phyloP scores from a whole-genome alignment of 1,140 invertebrate genomes.

The Drosophila virilis region DNA sequence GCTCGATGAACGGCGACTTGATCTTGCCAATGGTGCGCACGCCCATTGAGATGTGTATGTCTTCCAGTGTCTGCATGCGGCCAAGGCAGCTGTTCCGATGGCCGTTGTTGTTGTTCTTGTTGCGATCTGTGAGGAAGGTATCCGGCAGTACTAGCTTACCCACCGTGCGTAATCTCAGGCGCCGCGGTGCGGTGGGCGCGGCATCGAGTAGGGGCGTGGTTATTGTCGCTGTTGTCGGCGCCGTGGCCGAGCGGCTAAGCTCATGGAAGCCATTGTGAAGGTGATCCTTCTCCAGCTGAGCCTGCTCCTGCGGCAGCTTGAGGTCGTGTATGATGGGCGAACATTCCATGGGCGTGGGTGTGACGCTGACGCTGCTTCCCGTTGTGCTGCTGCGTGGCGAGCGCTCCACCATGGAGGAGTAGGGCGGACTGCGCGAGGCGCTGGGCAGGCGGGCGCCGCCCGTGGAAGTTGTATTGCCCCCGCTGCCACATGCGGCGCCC shows the following conservation, averaged over 20 bases:
- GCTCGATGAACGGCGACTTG: slow-evolving; percentile 78
- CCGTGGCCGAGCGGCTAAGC: slow-evolving; percentile 58
- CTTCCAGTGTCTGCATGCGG: slow-evolving; percentile 55
- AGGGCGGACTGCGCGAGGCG: slow-evolving; percentile 60
- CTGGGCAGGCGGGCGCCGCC: slow-evolving; percentile 35
- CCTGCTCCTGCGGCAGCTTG: slow-evolving; percentile 6
- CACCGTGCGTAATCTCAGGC: slow-evolving; percentile 63
- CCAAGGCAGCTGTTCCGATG: slow-evolving; percentile 32
- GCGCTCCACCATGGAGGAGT: slow-evolving; percentile 46
- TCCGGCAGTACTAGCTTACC: slow-evolving; percentile 71
- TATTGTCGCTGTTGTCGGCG: slow-evolving; percentile 20
- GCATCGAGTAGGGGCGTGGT: slow-evolving; percentile 2
- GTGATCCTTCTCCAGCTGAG: not conserved
- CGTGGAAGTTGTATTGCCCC: slow-evolving; percentile 14
- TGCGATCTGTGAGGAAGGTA: slow-evolving; percentile 66
- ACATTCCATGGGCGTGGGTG: slow-evolving; percentile 72
- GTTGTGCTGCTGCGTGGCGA: slow-evolving; percentile 56
- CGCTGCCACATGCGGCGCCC: slow-evolving; percentile 30
- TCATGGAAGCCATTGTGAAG: slow-evolving; percentile 42
- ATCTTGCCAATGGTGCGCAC: slow-evolving; percentile 74
- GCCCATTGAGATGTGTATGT: slow-evolving; percentile 42
- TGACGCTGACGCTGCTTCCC: slow-evolving; percentile 62
- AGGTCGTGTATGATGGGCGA: slow-evolving; percentile 37
- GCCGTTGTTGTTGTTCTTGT: slow-evolving; percentile 29
- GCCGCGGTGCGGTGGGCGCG: slow-evolving; percentile 19